Conservation (phyloP, 2,797 vertebrate genomes). For the Mormyrus proboscirostris region DNA sequence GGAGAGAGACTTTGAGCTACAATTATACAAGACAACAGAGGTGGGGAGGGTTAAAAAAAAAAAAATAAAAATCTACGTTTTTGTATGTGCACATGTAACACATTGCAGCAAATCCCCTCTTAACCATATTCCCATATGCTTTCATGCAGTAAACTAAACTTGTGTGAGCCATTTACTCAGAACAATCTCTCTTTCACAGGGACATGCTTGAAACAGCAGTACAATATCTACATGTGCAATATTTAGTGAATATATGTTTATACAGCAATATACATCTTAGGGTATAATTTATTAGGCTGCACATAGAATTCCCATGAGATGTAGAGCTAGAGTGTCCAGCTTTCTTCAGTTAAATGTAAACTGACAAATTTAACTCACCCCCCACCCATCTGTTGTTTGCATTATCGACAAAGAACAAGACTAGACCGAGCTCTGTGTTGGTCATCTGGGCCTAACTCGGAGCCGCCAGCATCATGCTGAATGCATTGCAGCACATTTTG, state of each 20-base stretch:
- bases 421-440: neutral
- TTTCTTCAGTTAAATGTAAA: neutral
- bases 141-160: neutral
- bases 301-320: neutral
- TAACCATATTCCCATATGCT: neutral
- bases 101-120: neutral
- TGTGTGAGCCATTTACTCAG: neutral
- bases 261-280: neutral
- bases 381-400: neutral
- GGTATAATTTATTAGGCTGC: neutral
- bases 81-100: neutral
- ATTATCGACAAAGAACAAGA: neutral
- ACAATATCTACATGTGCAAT: neutral
- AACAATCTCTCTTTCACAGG: neutral
- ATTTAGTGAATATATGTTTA: neutral
- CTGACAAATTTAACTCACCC: neutral
- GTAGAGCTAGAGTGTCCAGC: neutral
- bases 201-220: neutral
- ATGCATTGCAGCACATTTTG: neutral
- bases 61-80: neutral
- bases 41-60: neutral
- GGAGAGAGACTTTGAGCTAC: neutral
- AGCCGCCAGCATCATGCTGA: neutral
- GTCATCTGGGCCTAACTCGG: neutral
- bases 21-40: neutral